Conservation (phyloP, 2,113 vertebrate genomes). For the Cebus imitator region DNA sequence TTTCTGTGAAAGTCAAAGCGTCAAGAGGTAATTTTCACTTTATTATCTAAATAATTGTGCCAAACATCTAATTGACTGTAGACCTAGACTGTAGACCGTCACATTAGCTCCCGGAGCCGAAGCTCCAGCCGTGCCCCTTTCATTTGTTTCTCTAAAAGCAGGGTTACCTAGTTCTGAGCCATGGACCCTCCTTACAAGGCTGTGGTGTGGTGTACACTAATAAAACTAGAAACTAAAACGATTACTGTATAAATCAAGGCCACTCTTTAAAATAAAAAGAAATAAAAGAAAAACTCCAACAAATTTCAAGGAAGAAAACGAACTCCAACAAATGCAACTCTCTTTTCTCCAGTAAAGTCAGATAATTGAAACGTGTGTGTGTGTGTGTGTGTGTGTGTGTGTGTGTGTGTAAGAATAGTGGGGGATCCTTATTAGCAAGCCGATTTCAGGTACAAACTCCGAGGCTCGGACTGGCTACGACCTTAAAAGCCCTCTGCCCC, state of each 20-base stretch:
- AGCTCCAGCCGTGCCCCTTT: neutral
- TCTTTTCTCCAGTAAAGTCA: conserved; percentile 42
- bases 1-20: neutral
- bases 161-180: neutral
- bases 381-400: conserved; percentile 11
- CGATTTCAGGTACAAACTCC: neutral
- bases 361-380: neutral
- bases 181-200: neutral
- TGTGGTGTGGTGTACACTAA: neutral
- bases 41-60: neutral
- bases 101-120: neutral
- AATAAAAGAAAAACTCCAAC: neutral
- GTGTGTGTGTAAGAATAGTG: neutral
- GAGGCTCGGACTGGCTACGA: neutral
- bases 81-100: neutral
- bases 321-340: conserved; percentile 59
- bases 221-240: conserved; percentile 26
- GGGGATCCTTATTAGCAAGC: conserved; percentile 49
- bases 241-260: neutral
- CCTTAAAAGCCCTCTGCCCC: conserved; percentile 54
- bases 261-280: neutral
- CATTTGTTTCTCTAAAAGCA: neutral
- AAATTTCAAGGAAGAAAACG: conserved; percentile 49
- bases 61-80: neutral
- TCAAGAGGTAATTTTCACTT: neutral